Conservation (phyloP, 2,797 vertebrate genomes). For the Mormyrus hasselquistii region DNA sequence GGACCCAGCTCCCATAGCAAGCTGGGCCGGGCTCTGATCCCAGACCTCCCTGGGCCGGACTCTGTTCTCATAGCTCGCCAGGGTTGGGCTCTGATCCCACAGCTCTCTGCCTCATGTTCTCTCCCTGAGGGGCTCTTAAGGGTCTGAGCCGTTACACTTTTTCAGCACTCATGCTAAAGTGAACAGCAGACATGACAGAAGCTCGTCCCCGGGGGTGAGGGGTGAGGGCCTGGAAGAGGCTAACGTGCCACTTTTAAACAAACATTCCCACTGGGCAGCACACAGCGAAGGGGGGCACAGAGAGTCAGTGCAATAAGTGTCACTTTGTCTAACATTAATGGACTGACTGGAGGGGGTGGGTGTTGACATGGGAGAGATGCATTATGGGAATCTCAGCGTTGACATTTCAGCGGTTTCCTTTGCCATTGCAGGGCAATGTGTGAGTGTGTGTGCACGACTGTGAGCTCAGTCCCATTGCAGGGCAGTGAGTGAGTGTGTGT, state of each 20-base stretch:
- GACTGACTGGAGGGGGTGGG: neutral
- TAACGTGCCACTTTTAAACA: neutral
- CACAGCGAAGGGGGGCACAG: neutral
- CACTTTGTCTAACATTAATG: neutral
- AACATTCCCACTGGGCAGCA: neutral
- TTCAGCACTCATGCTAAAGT: neutral
- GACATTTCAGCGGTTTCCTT: neutral
- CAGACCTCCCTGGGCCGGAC: neutral
- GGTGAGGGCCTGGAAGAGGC: neutral
- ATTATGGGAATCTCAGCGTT: neutral
- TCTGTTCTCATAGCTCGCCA: neutral
- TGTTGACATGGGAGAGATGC: neutral
- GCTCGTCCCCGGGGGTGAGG: neutral
- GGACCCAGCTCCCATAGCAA: neutral
- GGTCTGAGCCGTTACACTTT: neutral
- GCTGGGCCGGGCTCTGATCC: neutral
- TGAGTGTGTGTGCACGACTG: slow-evolving; percentile 44
- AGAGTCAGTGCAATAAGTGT: neutral
- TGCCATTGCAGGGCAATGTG: neutral
- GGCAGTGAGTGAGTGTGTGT: no score
- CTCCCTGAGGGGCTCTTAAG: neutral
- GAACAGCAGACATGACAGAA: neutral
- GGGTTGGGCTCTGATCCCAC: slow-evolving; percentile 20
- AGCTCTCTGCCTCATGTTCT: neutral
- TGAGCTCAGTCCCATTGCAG: slow-evolving; percentile 24